These are phyloP conservation scores for Karalla daura DNA, from an alignment of 2,797 vertebrate genomes.

Conservation along the genomic window DNA sequence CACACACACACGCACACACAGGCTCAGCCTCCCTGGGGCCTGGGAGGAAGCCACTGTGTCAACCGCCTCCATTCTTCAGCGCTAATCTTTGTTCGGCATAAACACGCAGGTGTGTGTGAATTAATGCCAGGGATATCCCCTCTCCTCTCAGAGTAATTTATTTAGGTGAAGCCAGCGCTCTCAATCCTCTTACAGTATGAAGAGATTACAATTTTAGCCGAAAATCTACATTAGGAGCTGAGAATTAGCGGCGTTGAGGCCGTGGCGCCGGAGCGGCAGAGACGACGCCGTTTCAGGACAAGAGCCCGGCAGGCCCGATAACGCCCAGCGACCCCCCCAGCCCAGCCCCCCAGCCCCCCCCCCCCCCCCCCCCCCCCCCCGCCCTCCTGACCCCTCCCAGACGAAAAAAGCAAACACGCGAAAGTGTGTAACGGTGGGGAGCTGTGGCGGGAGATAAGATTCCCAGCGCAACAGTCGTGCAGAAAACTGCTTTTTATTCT, in stretches of 20 bases:
- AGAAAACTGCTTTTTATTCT: conserved; percentile 45
- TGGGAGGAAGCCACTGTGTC: conserved; percentile 45
- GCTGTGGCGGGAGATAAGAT: conserved; percentile 63
- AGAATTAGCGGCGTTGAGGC: conserved; percentile 48
- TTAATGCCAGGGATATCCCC: conserved; percentile 45
- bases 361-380: too few relatives aligned
- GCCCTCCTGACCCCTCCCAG: too few relatives aligned
- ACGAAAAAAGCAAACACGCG: conserved; percentile 64
- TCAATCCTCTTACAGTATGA: conserved; percentile 68
- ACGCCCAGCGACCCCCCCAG: conserved; percentile 24
- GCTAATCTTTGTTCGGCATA: conserved; percentile 53
- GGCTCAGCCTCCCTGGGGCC: conserved; percentile 24
- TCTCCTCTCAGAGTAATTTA: conserved; percentile 67
- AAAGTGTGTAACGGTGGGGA: conserved; percentile 30
- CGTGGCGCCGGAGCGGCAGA: conserved; percentile 50
- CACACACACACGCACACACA: not conserved
- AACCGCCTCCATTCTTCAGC: conserved; percentile 36
- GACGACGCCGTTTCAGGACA: conserved; percentile 26
- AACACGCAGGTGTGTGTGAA: conserved; percentile 58
- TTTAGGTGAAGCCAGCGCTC: conserved; percentile 57
- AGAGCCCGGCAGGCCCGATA: conserved; percentile 44
- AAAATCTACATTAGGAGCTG: conserved; percentile 55
- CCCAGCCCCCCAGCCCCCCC: too few relatives aligned
- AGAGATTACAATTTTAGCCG: conserved; percentile 71
- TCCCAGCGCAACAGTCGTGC: conserved; percentile 46